Evolutionary conservation across 1,140 invertebrate genomes (phyloP).

Genomic region (Ridgeia piscesae): DNA sequence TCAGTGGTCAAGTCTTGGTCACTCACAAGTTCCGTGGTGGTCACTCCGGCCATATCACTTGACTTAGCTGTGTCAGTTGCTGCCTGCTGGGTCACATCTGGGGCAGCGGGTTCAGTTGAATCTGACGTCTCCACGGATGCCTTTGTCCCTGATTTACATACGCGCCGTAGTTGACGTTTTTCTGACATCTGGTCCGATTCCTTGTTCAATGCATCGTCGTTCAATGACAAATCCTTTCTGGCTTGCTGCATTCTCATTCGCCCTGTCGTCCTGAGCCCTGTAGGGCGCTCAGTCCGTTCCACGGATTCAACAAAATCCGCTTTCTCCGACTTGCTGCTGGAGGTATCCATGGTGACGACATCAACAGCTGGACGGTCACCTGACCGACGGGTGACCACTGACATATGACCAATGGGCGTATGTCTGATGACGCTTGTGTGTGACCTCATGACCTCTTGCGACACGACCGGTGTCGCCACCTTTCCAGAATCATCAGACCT

Average conservation of each 20-base stretch:
- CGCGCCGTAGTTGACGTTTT: neutral
- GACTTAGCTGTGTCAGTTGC: neutral
- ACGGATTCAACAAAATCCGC: neutral
- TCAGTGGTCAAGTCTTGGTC: neutral
- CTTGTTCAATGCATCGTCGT: neutral
- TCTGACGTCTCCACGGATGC: neutral
- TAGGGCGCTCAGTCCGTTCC: neutral
- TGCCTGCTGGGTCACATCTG: neutral
- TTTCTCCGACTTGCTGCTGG: neutral
- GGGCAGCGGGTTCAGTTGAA: neutral
- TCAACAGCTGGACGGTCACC: neutral
- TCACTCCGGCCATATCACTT: neutral
- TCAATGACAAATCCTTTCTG: neutral
- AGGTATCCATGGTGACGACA: neutral
- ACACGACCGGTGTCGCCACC: neutral
- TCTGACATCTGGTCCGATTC: neutral
- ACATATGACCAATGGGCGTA: neutral
- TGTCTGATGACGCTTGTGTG: neutral
- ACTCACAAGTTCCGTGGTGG: neutral
- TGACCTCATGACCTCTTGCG: neutral
- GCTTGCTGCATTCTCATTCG: neutral
- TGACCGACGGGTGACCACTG: neutral
- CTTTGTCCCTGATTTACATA: neutral
- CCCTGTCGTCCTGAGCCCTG: neutral
- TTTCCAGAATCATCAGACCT: neutral